Evolutionary conservation across 2,797 vertebrate genomes (phyloP), one percentile per base, ranked within the genome.

Genomic region (Phalloptychus januarius): DNA sequence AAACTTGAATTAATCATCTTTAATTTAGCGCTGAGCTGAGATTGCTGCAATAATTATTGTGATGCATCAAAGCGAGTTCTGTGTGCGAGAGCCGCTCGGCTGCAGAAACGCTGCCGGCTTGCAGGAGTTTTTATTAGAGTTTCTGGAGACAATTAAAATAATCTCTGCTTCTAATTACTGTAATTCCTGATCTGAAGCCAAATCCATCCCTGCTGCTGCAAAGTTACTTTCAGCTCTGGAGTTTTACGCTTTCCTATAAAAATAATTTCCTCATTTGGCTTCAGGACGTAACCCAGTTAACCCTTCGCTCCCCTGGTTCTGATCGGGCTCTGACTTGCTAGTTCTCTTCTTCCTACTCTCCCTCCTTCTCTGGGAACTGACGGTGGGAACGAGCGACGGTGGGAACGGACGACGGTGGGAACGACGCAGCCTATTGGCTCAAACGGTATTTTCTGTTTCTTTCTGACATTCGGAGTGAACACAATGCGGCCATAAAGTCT

Each of bases 121-220:
- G 0, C 42, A 52, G 61, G 71, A 79, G 70, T 78, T 85, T 82
- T 87, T 76, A 82, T 83, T 25, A 74, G 61, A 81, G 77, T 54
- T 72, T 44, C 82, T 80, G 78, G 58, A 79, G 80, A 87, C 84
- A 91, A 88, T 91, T 86, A 87, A 86, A 83, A 38, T 83, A 84
- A 88, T 90, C 81, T 84, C 48, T 20, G 69, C 71, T 11, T 8
- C 85, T 91, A 93, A 92, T 93, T 86, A 84, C 71, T 80, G 75
- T 88, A 85, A 90, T 85, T 88, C 54, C 44, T 75, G 52, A 78
- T 85, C 69, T 76, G 74, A 87, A 87, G 79, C 75, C 77, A 85
- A 74, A 86, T 84, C 69, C 84, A 77, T 82, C 76, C 75, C 54
- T 54, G 76, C 75, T 83, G 52, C 56, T 76, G 52, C 52, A 75